Evolutionary conservation across 2,888 invertebrate species (phyloP), one percentile per base, ranked within the genome.

Genomic region (Autographa pulchrina): DNA sequence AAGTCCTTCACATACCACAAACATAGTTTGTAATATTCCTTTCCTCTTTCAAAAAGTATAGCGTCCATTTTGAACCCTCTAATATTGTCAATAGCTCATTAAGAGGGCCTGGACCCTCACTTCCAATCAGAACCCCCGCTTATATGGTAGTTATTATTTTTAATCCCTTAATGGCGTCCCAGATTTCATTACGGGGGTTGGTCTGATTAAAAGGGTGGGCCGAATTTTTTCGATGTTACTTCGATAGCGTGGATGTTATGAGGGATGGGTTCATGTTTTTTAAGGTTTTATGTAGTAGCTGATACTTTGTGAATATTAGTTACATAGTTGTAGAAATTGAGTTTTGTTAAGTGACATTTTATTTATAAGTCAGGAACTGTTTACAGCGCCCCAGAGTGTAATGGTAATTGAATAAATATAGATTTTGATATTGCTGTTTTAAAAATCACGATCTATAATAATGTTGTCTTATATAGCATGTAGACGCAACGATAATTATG

Each of bases 101-200:
- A 92, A 83, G 81, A 78, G 77, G 84, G 84, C 83, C 78, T 83
- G 87, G 82, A 72, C 89, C 90, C 87, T 84, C 85, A 84, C 79
- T 86, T 81, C 93, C 90, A 92, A 92, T 91, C 81, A 87, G 80
- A 80, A 84, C 90, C 88, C 92, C 83, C 86, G 82, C 80, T 83
- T 77, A 73, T 80, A 83, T 90, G 92, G 90, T 86, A 90, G 93
- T 94, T 95, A 95, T 95, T 95, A 95, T 95, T 95, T 95, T 95
- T 95, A 96, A 96, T 95, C 95, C 94, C 93, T 93, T 96, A 94
- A 96, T 95, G 95, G 94, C 92, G 91, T 90, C 90, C 92, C 93
- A 95, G 95, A 95, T 95, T 95, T 95, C 92, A 95, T 95, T 95
- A 94, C 91, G 88, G 89, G 94, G 94, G 92, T 85, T 88, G 89